Evolutionary conservation across 2,113 vertebrate genomes (phyloP).

Genomic region (Eolophus roseicapilla): DNA sequence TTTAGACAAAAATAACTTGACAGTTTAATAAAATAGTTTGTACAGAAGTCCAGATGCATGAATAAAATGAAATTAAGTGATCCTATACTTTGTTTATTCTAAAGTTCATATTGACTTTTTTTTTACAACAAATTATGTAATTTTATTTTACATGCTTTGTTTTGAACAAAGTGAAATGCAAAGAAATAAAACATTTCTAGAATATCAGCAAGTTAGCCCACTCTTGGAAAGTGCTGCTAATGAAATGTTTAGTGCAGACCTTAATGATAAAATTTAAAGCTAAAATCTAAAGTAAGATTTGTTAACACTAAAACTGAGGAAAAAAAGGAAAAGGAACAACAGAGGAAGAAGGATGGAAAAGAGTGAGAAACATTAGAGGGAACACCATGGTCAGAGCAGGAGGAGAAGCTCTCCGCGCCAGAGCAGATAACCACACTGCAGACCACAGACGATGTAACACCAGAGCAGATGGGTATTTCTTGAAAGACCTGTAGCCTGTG

Average conservation of each 20-base stretch:
- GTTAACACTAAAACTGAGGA: background rate
- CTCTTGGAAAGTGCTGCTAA: background rate
- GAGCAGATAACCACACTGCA: background rate
- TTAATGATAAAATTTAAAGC: background rate
- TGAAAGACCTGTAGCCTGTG: background rate
- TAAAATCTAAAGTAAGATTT: background rate
- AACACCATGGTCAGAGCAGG: background rate
- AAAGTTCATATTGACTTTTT: background rate
- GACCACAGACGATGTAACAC: background rate
- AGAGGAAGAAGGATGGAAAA: background rate
- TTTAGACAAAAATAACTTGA: background rate
- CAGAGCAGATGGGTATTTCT: background rate
- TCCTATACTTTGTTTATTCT: background rate
- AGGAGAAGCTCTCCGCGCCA: fast-evolving
- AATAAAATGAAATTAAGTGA: background rate
- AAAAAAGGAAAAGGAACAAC: background rate
- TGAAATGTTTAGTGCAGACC: background rate
- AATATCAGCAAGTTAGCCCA: background rate
- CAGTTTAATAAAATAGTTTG: background rate
- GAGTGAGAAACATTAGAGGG: background rate
- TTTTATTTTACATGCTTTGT: background rate
- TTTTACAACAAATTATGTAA: background rate
- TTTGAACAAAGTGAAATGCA: background rate
- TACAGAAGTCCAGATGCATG: background rate
- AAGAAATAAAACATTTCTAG: background rate